Conservation (phyloP, 2,797 vertebrate species). For the Nothura maculosa region DNA sequence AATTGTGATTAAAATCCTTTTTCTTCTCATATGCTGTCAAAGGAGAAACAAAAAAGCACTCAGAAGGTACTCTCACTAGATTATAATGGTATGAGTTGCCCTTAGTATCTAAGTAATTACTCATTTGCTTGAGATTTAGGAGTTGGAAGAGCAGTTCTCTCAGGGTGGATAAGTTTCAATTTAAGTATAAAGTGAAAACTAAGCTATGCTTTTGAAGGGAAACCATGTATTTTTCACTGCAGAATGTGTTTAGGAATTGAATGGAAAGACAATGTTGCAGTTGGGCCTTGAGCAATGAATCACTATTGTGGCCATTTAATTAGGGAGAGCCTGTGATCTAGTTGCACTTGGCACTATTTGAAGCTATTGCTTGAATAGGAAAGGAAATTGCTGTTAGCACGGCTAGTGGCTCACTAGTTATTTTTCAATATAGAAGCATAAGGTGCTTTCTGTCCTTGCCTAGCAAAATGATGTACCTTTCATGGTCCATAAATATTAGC, state of each 20-base stretch:
- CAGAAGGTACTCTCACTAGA: background rate
- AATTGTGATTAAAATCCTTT: background rate
- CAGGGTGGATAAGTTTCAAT: background rate
- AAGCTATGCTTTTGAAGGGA: background rate
- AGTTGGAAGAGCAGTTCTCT: background rate
- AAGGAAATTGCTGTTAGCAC: background rate
- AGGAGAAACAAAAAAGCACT: background rate
- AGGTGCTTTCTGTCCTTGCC: background rate
- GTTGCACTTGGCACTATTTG: background rate
- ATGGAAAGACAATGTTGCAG: background rate
- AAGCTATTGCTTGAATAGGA: background rate
- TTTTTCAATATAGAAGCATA: background rate
- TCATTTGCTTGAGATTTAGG: background rate
- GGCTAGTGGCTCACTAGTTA: background rate
- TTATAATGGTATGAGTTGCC: background rate
- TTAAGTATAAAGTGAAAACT: background rate
- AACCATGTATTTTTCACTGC: background rate
- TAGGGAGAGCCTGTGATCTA: background rate
- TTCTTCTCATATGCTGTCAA: background rate
- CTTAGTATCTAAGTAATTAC: background rate
- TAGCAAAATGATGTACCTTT: background rate
- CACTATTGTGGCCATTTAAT: background rate
- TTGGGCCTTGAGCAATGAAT: background rate
- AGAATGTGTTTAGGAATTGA: background rate
- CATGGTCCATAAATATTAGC: background rate